These are phyloP conservation scores for Passer domesticus DNA, from an alignment of 2,113 vertebrate species.

Conservation along the genomic window DNA sequence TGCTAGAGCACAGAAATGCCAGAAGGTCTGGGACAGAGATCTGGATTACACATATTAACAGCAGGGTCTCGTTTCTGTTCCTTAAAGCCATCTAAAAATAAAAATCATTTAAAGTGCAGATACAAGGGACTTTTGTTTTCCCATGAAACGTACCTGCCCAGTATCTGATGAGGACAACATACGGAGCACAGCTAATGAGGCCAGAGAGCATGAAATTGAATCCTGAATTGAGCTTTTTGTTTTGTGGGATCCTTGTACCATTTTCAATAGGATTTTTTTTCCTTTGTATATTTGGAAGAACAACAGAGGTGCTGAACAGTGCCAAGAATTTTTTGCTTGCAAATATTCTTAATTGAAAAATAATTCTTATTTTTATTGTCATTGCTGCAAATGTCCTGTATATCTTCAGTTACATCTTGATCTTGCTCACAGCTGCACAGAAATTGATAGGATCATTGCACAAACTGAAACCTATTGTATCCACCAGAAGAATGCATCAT, in stretches of 20 bases:
- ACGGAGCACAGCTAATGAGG: neutral
- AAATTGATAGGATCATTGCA: constrained; percentile 40
- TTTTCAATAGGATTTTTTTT: neutral
- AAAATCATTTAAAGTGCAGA: neutral
- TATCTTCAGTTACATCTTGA: constrained; percentile 26
- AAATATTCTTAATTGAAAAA: constrained; percentile 26
- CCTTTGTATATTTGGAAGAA: neutral
- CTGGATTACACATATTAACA: neutral
- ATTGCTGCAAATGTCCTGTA: neutral
- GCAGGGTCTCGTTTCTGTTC: neutral
- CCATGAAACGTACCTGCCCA: neutral
- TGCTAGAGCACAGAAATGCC: neutral
- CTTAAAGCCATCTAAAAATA: neutral
- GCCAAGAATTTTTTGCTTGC: neutral
- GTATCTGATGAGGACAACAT: constrained; percentile 7
- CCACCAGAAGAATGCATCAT: constrained; percentile 41
- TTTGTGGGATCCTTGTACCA: neutral
- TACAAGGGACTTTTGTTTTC: constrained; percentile 13
- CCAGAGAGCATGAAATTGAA: neutral
- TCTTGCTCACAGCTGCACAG: constrained; percentile 44
- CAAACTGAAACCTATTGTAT: constrained; percentile 58
- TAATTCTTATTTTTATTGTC: neutral
- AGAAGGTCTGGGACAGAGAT: neutral
- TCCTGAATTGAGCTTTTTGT: neutral
- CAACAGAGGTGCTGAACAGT: neutral